Percentiles rank a stretch among this genome's conserved stretches.
Evolutionary conservation across 1,140 invertebrate species (phyloP).

Genomic region (Bombus waltoni): DNA sequence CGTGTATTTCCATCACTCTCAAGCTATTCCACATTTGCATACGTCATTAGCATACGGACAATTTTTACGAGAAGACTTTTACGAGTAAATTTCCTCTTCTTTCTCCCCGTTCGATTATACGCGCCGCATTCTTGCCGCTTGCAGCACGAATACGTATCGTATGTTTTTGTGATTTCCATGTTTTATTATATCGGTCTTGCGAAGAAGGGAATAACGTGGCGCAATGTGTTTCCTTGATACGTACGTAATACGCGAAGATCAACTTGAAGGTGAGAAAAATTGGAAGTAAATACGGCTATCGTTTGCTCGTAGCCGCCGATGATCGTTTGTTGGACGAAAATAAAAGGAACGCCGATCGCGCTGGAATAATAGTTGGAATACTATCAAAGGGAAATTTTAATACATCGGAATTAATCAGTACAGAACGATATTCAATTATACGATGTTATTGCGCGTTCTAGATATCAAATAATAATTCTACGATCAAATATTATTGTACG

Average conservation of each 20-base stretch:
- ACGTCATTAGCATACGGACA: background rate
- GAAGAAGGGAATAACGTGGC: no score
- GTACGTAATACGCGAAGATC: background rate
- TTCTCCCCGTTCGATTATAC: background rate
- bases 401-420: background rate
- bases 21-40: background rate
- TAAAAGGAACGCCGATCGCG: background rate
- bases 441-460: slow-evolving; percentile 1
- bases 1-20: background rate
- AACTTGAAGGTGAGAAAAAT: background rate
- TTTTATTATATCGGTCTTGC: no score
- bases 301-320: no score
- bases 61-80: background rate
- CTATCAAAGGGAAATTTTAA: background rate
- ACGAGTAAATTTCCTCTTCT: background rate
- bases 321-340: background rate
- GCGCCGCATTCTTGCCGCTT: background rate
- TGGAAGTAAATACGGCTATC: background rate
- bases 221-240: no score
- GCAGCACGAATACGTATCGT: background rate
- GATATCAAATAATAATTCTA: background rate
- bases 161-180: background rate
- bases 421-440: slow-evolving; percentile 6
- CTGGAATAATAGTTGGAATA: background rate
- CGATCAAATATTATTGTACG: slow-evolving; percentile 13